Conservation (phyloP, 2,888 invertebrate species). For the Melinopterus prodromus region DNA sequence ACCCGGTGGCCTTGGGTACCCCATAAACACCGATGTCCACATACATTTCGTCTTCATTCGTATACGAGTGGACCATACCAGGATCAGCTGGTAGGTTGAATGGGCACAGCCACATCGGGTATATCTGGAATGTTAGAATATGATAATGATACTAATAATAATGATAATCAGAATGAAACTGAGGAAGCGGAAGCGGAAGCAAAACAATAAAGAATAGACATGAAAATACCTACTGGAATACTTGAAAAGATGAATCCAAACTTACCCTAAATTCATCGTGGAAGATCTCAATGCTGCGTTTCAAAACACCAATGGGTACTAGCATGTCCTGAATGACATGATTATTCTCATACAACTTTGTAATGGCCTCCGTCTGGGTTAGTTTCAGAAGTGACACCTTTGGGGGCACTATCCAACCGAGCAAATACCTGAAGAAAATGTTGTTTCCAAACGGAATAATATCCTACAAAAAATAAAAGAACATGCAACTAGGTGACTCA, state of each 20-base stretch:
- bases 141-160: too few species aligned
- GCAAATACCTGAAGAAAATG: constrained; percentile 72
- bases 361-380: constrained; percentile 75
- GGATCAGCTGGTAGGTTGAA: constrained; percentile 74
- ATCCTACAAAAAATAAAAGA: constrained; percentile 64
- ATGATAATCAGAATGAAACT: too few species aligned
- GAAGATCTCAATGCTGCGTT: constrained; percentile 70
- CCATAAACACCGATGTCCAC: constrained; percentile 87
- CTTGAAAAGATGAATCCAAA: constrained; percentile 5
- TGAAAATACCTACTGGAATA: background rate
- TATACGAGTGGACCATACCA: constrained; percentile 73
- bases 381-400: constrained; percentile 82
- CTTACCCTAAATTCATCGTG: constrained; percentile 66
- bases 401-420: constrained; percentile 86
- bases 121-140: constrained; percentile 64
- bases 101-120: constrained; percentile 86
- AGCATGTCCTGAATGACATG: constrained; percentile 87
- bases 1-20: constrained; percentile 70
- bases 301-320: constrained; percentile 71
- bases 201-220: too few species aligned
- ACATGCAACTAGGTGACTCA: background rate
- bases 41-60: constrained; percentile 65
- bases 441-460: constrained; percentile 87
- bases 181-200: too few species aligned
- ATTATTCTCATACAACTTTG: constrained; percentile 75